phyloP scores from a whole-genome alignment of 2,888 invertebrate genomes.

The Julus scanicus region DNA sequence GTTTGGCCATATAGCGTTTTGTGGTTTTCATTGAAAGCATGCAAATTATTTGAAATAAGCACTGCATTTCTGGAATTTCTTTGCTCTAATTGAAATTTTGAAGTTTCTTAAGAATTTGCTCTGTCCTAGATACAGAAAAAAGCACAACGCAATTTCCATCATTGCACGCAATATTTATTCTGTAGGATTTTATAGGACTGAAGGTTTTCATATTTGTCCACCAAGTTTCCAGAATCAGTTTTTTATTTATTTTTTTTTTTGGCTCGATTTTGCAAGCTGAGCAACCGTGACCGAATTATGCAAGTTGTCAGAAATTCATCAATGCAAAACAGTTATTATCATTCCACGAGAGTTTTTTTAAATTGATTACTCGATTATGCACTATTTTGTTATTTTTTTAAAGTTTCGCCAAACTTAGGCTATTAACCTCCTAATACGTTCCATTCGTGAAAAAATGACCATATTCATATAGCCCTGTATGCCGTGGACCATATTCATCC shows the following conservation, averaged over 20 bases:
- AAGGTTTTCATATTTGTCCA: not conserved
- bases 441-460: too few species aligned
- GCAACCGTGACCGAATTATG: conserved; percentile 10
- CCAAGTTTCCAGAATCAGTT: not conserved
- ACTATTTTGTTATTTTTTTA: too few species aligned
- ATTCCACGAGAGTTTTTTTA: too few species aligned
- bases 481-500: too few species aligned
- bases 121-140: not conserved
- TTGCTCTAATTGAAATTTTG: not conserved
- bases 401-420: too few species aligned
- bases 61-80: not conserved
- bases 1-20: not conserved
- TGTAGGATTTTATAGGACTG: not conserved
- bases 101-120: not conserved
- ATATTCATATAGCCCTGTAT: too few species aligned
- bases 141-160: not conserved
- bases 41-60: not conserved
- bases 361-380: too few species aligned
- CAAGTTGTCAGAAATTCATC: not conserved
- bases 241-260: too few species aligned
- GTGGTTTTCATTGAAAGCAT: not conserved
- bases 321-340: not conserved
- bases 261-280: not conserved
- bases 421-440: too few species aligned
- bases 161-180: not conserved